Conservation (phyloP, 2,797 vertebrate species). For the Phrynocephalus guinanensis region DNA sequence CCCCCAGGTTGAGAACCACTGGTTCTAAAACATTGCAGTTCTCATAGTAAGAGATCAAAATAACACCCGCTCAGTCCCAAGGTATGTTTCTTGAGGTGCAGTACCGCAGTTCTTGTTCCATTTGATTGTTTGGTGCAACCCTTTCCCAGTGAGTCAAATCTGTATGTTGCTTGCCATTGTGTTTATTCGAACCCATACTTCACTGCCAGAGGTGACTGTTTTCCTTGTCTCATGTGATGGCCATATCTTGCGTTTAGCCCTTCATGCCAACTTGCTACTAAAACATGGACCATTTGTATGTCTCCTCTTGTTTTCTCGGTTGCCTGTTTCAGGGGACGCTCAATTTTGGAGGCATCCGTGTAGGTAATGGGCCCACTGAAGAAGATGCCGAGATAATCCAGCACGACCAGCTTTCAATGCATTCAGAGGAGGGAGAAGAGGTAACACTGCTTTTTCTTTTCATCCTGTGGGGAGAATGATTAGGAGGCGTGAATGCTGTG, state of each 20-base stretch:
- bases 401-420: conserved; percentile 94
- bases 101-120: not conserved
- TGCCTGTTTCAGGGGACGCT: conserved; percentile 87
- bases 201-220: not conserved
- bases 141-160: not conserved
- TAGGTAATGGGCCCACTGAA: conserved; percentile 96
- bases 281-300: conserved; percentile 66
- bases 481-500: not conserved
- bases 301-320: conserved; percentile 74
- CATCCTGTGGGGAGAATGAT: not conserved
- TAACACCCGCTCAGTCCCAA: not conserved
- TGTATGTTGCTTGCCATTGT: not conserved
- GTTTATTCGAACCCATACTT: not conserved
- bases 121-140: not conserved
- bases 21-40: not conserved
- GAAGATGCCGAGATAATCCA: conserved; percentile 98
- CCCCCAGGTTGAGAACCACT: too few relatives aligned
- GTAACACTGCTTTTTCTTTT: conserved; percentile 77
- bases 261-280: conserved; percentile 41
- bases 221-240: not conserved
- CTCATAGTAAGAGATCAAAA: not conserved
- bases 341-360: conserved; percentile 95
- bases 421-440: conserved; percentile 93
- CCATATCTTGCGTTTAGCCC: not conserved
- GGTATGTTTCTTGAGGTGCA: not conserved